A percentile compares a stretch with the other conserved stretches of the same genome.
Evolutionary conservation across 2,888 invertebrate genomes (phyloP).

Genomic region (Agriotes lineatus): DNA sequence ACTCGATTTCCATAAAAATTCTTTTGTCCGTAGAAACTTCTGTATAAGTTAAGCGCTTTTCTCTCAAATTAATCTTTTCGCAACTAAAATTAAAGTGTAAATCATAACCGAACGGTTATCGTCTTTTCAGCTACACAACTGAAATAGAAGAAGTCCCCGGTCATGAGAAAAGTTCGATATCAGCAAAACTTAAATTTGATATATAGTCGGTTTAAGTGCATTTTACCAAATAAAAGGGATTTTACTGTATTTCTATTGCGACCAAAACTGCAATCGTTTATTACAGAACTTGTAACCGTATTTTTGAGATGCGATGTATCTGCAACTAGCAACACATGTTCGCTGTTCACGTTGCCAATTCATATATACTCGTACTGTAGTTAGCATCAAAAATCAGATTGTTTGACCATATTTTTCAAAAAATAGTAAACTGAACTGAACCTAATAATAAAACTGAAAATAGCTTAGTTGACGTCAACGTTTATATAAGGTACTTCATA

Average conservation of each 20-base stretch:
- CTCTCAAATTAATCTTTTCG: slow-evolving; percentile 3
- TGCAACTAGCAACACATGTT: too few relatives aligned
- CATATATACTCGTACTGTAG: too few relatives aligned
- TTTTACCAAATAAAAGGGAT: slow-evolving; percentile 58
- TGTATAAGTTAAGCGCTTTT: neutral
- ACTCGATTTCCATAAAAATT: slow-evolving; percentile 48
- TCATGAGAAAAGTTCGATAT: slow-evolving; percentile 58
- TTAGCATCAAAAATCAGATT: too few relatives aligned
- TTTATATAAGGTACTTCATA: too few relatives aligned
- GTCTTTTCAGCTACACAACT: slow-evolving; percentile 44
- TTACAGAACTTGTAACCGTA: slow-evolving; percentile 39
- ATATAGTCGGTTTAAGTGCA: slow-evolving; percentile 58
- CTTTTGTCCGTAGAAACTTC: neutral
- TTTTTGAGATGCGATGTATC: neutral
- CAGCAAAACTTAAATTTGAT: slow-evolving; percentile 60
- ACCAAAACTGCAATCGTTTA: slow-evolving; percentile 53
- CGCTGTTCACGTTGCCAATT: too few relatives aligned
- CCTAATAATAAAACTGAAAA: too few relatives aligned
- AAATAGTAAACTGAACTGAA: too few relatives aligned
- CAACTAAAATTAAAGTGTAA: slow-evolving; percentile 41
- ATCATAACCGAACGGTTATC: slow-evolving; percentile 49
- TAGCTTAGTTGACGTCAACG: too few relatives aligned
- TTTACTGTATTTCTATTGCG: slow-evolving; percentile 56
- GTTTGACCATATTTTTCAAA: too few relatives aligned
- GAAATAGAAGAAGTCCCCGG: slow-evolving; percentile 47